Evolutionary conservation across 1,140 invertebrate genomes (phyloP), one percentile per base, ranked within the genome.

Genomic region (Protaetia brevitarsis): DNA sequence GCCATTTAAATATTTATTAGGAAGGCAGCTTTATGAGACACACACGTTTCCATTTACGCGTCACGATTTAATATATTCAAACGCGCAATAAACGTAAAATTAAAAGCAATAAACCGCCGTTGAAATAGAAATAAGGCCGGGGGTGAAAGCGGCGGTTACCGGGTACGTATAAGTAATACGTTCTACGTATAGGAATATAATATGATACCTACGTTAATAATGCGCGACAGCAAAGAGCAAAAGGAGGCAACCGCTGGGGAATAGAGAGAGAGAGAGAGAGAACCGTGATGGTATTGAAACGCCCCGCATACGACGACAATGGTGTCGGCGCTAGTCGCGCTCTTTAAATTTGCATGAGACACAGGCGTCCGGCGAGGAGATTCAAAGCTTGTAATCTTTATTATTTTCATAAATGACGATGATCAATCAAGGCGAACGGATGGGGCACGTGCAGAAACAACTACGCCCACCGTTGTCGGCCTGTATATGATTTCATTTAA

Each of bases 371-470:
- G 34, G 5, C 5, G 34, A 16, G 41, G 8, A 5, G 41, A 45
- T 5, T 13, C 2, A 45, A 45, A 13, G 41, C 41, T 45, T 19
- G 41, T 37, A 37, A 37, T 37, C 34, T 37, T 37, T 37, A 37
- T 37, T 11, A 37, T 37, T 37, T 37, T 37, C 41, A 45, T 45
- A 45, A 45, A 45, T 13, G 13, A 19, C 1, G 41, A 45, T 45
- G 41, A 45, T 45, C 41, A 45, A 45, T 45, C 41, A 45, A 45
- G 16, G n/a, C 41, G 41, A 45, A 19, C 41, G 41, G n/a, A 45
- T 45, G 16, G 10, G 41, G 16, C 41, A 23, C 41, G 41, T 45
- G 41, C 41, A 1, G 13, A 21, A 13, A 19, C 19, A 16, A 19
- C 41, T 16, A 45, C 41, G 41, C 41, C 41, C 16, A 45, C n/a